Base-by-base conservation (phyloP, 2,797 vertebrate genomes). In the Anniella stebbinsi region DNA sequence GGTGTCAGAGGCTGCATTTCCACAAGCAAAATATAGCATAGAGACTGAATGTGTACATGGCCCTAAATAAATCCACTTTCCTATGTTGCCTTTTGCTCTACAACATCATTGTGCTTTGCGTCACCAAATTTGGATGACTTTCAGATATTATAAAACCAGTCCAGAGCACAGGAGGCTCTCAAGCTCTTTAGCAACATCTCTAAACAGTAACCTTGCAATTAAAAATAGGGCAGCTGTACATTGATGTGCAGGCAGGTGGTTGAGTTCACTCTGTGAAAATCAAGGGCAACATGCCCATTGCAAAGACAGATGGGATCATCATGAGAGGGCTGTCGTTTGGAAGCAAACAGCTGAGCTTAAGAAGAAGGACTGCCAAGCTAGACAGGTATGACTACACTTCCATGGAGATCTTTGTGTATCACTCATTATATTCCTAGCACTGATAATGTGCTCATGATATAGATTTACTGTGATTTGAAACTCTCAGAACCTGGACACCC, bases 231-330 rank as follows among this genome's bases (percentile, higher is more conserved):
- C n/a, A 86, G 66, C 70, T 51, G 54, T 76, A 67, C 80, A 67
- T 13, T 57, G 83, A 51, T 63, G 67, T 73, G 30, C 51, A 86
- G 12, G 36, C 76, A 90, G 76, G 88, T 89, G 88, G 67, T 30
- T 48, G 38, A 73, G 67, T 77, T 77, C 88, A 57, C 45, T 66
- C 72, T 84, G 41, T 38, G 66, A 86, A 86, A 89, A 90, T 73
- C 83, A 90, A 90, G 66, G 28, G 54, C 51, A 48, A 72, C 23
- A 45, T 86, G 84, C 51, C 67, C 38, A 86, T 80, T 86, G 77
- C 33, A 51, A 73, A 72, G 38, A 48, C 84, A 90, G 76, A 86
- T 86, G 30, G 67, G 76, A 73, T 51, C 69, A 2, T 76, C 48
- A 72, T 36, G 18, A 86, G 36, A 51, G 18, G 41, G 30, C 41